Evolutionary conservation across 64 coral and sea anemone genomes (phyloP).

Genomic region (Pocillopora verrucosa): DNA sequence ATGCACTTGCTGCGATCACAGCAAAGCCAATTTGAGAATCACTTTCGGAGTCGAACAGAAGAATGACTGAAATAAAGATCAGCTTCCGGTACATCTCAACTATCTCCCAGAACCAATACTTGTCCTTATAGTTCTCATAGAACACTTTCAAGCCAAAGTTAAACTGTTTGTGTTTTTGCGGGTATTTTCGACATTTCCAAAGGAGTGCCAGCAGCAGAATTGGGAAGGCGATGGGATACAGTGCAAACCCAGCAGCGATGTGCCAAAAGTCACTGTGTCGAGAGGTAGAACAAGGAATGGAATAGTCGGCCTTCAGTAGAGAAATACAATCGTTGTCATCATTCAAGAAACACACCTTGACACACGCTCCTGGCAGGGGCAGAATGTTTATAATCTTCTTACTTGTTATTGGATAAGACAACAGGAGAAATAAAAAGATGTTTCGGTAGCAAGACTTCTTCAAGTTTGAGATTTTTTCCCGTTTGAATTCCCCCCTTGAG

Average conservation of each 20-base stretch:
- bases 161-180: not conserved
- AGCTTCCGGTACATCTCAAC: constrained; percentile 15
- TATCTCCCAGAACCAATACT: constrained; percentile 13
- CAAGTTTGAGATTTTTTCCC: not conserved
- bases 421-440: constrained; percentile 42
- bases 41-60: not conserved
- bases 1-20: not conserved
- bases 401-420: constrained; percentile 38
- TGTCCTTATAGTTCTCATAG: not conserved
- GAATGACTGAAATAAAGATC: not conserved
- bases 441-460: constrained; percentile 49
- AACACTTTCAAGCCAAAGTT: constrained; percentile 2
- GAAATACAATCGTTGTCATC: constrained; percentile 24
- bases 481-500: not conserved
- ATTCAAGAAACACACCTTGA: constrained; percentile 1
- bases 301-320: constrained; percentile 27
- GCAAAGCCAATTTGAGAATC: not conserved
- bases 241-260: constrained; percentile 4
- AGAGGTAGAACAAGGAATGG: constrained; percentile 22
- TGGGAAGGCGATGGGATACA: constrained; percentile 48
- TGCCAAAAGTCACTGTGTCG: constrained; percentile 32
- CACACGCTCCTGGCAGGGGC: not conserved
- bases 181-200: constrained; percentile 29
- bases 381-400: constrained; percentile 55
- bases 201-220: constrained; percentile 53